These are phyloP conservation scores for Halocaridina rubra DNA, from an alignment of 2,888 invertebrate species.

Conservation along the genomic window DNA sequence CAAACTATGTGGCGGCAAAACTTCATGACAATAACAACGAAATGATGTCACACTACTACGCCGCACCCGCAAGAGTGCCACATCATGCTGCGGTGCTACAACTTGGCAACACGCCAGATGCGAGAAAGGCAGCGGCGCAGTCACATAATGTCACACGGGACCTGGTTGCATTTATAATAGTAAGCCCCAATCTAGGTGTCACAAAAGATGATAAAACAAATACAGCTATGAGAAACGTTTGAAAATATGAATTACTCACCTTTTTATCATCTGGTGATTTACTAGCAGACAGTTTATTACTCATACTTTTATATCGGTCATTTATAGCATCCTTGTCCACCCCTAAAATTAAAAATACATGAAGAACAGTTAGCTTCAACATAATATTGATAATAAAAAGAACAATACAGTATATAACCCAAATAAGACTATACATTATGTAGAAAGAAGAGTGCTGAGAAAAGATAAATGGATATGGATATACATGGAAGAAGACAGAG, in stretches of 20 bases:
- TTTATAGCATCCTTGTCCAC: conserved; percentile 58
- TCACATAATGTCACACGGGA: too few species aligned
- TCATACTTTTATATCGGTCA: conserved; percentile 38
- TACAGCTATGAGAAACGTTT: neutral
- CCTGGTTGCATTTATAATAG: too few species aligned
- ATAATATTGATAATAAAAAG: neutral
- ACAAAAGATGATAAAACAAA: too few species aligned
- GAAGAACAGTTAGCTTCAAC: neutral
- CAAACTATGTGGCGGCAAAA: too few species aligned
- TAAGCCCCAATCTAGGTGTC: too few species aligned
- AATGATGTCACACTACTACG: too few species aligned
- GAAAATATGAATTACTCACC: conserved; percentile 9
- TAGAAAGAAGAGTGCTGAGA: neutral
- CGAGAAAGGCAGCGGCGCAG: neutral
- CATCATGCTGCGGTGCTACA: too few species aligned
- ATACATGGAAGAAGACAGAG: neutral
- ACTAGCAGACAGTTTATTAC: conserved; percentile 38
- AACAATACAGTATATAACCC: neutral
- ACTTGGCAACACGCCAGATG: too few species aligned
- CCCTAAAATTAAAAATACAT: conserved; percentile 11
- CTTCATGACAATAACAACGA: too few species aligned
- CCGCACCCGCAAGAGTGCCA: too few species aligned
- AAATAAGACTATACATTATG: neutral
- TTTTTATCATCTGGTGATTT: conserved; percentile 47
- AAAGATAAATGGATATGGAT: neutral